Percentiles rank a stretch among this genome's conserved stretches.
Evolutionary conservation across 1,140 invertebrate species (phyloP).

Genomic region (Drosophila bipectinata): DNA sequence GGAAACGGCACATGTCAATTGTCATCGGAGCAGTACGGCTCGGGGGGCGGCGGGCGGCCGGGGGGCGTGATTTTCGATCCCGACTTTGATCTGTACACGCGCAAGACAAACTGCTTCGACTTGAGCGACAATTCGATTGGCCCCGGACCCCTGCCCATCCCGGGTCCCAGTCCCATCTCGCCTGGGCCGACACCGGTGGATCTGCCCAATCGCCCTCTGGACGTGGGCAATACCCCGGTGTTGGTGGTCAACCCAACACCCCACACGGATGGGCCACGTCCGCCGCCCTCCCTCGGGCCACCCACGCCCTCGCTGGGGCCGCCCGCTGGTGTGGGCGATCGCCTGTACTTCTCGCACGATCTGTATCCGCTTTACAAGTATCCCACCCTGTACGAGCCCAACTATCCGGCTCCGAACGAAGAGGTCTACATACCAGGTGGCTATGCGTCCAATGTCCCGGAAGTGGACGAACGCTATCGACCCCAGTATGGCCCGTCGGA

Average conservation of each 20-base stretch:
- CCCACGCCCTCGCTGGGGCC: slow-evolving; percentile 25
- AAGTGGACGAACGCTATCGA: slow-evolving; percentile 70
- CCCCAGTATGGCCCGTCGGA: slow-evolving; percentile 51
- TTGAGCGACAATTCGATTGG: slow-evolving; percentile 75
- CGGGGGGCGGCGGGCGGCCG: slow-evolving; percentile 79
- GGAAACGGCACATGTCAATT: slow-evolving; percentile 87
- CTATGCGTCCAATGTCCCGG: slow-evolving; percentile 79
- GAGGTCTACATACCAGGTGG: slow-evolving; percentile 73
- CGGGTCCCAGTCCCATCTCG: slow-evolving; percentile 60
- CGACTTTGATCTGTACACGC: slow-evolving; percentile 87
- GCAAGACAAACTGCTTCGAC: slow-evolving; percentile 85
- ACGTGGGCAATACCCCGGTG: slow-evolving; percentile 68
- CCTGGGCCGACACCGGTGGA: slow-evolving; percentile 63
- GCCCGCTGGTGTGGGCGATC: slow-evolving; percentile 60
- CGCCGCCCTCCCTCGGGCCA: slow-evolving; percentile 20
- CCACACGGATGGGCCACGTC: slow-evolving; percentile 43
- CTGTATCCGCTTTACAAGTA: slow-evolving; percentile 81
- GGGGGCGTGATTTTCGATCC: slow-evolving; percentile 84
- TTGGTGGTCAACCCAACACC: slow-evolving; percentile 76
- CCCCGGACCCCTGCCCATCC: slow-evolving; percentile 33
- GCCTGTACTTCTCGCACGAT: slow-evolving; percentile 80
- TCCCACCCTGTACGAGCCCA: slow-evolving; percentile 79
- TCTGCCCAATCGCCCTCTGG: slow-evolving; percentile 69
- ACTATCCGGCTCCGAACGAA: slow-evolving; percentile 80
- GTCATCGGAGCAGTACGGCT: slow-evolving; percentile 83